These are phyloP conservation scores for Camponotus fellah DNA, from an alignment of 2,888 invertebrate species.

Conservation along the genomic window DNA sequence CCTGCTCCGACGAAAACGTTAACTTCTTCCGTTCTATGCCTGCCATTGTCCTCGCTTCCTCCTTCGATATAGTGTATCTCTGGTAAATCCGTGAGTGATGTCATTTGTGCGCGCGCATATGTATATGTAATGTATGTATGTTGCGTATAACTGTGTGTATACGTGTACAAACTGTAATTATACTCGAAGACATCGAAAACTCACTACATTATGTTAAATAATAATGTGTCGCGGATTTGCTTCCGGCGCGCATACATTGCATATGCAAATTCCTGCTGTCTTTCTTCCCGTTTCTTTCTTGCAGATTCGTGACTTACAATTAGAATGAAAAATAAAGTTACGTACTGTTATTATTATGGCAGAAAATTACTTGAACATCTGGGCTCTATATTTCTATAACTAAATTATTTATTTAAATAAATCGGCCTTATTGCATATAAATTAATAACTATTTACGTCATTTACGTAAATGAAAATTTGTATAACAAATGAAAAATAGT, in stretches of 20 bases:
- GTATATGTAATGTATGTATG: constrained; percentile 43
- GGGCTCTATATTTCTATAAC: background rate
- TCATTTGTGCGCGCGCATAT: constrained; percentile 83
- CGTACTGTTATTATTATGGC: background rate
- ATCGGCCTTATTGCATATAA: background rate
- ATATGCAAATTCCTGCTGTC: constrained; percentile 36
- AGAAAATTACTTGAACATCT: background rate
- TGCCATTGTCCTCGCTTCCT: constrained; percentile 56
- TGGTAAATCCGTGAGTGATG: constrained; percentile 79
- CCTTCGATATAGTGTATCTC: constrained; percentile 73
- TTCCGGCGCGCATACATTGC: constrained; percentile 38
- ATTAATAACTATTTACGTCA: background rate
- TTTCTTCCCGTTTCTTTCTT: constrained; percentile 39
- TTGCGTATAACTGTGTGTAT: constrained; percentile 79
- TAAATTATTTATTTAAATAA: background rate
- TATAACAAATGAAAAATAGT: background rate
- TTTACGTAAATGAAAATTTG: background rate
- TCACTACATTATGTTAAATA: constrained; percentile 85
- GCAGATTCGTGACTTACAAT: constrained; percentile 76
- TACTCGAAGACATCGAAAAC: constrained; percentile 86
- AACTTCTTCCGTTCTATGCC: constrained; percentile 55
- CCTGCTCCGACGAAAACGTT: constrained; percentile 57
- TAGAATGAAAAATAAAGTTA: background rate
- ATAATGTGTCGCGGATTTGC: constrained; percentile 81
- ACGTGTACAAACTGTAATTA: constrained; percentile 85